Percentiles rank a stretch among this genome's conserved stretches.
phyloP scores from a whole-genome alignment of 2,797 vertebrate genomes.

The Cossypha dichroa region DNA sequence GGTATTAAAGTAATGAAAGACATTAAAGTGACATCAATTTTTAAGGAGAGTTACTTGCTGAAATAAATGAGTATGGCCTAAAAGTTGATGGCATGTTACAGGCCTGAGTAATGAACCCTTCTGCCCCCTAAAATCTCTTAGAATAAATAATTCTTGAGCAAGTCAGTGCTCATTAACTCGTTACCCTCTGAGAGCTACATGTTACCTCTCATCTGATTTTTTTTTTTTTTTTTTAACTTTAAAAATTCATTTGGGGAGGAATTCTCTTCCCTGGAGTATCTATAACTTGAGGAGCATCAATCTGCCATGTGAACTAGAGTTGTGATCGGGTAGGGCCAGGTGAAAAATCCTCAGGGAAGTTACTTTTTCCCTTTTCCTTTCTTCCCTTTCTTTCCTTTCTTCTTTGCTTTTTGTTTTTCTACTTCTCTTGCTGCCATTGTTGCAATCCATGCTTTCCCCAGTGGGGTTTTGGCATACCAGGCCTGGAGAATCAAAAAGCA shows the following conservation, averaged over 20 bases:
- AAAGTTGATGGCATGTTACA: conserved; percentile 54
- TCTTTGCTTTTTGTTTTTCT: conserved; percentile 34
- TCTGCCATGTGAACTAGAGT: background rate
- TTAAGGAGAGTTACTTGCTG: conserved; percentile 48
- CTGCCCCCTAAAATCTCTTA: conserved; percentile 21
- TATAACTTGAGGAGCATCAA: background rate
- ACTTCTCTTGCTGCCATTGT: conserved; percentile 18
- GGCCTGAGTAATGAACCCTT: conserved; percentile 41
- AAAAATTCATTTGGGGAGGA: background rate
- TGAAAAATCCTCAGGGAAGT: background rate
- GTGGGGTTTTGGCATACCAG: conserved; percentile 84
- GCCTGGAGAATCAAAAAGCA: conserved; percentile 65
- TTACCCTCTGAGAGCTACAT: background rate
- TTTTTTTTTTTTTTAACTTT: background rate
- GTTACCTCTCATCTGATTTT: background rate
- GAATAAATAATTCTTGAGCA: conserved; percentile 39
- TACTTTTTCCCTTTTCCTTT: conserved; percentile 54
- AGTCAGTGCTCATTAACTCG: conserved; percentile 33
- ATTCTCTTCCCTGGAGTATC: background rate
- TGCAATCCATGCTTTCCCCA: conserved; percentile 73
- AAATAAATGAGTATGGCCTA: conserved; percentile 51
- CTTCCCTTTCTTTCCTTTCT: conserved; percentile 39
- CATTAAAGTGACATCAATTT: conserved; percentile 55
- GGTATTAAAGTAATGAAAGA: conserved; percentile 46
- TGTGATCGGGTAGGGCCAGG: background rate